Evolutionary conservation across 2,797 vertebrate genomes (phyloP).

Genomic region (Falco biarmicus): DNA sequence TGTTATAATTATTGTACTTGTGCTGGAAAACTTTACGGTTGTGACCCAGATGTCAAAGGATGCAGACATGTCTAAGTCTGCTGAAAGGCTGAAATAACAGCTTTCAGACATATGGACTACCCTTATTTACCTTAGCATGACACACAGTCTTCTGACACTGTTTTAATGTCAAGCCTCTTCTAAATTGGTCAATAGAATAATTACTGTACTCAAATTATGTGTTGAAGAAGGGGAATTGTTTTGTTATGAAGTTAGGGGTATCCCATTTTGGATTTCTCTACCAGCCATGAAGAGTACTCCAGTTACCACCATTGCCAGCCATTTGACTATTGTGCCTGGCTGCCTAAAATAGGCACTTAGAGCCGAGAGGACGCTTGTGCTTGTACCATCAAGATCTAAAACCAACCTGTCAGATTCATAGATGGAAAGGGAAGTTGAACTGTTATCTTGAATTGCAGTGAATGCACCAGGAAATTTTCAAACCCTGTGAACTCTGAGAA

Average conservation of each 20-base stretch:
- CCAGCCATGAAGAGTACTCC: background rate
- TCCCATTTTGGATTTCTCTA: background rate
- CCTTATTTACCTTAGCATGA: background rate
- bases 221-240: background rate
- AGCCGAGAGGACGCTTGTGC: background rate
- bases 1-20: constrained; percentile 20
- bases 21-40: background rate
- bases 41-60: constrained; percentile 22
- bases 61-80: background rate
- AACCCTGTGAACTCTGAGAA: background rate
- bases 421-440: background rate
- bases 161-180: background rate
- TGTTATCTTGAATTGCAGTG: background rate
- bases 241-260: background rate
- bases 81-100: background rate
- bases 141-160: background rate
- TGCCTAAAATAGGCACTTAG: background rate
- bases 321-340: background rate
- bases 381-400: background rate
- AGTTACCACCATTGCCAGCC: background rate
- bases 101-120: background rate
- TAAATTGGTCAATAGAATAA: background rate
- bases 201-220: background rate
- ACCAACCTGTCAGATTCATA: background rate
- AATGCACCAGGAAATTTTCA: background rate